Base-by-base conservation (phyloP, 2,888 invertebrate genomes). In the Anorthoa munda region DNA sequence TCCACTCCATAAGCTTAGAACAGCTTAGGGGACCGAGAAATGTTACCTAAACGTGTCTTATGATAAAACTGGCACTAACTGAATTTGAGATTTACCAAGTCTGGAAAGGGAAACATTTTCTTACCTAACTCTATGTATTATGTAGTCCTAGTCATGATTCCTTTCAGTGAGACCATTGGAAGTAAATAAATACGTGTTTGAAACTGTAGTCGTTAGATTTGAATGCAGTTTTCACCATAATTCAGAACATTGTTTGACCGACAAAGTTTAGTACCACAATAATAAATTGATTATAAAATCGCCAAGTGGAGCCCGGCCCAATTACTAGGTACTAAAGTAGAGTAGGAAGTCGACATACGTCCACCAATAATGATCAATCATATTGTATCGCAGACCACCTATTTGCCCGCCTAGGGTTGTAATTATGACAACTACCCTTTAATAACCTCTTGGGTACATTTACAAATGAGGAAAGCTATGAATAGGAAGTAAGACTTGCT, bases 1-100 rank as follows among this genome's bases (percentile, higher is more conserved):
- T 53, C 77, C 51, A 66, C 50, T 76, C 59, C 72, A 77, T 75
- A 58, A 72, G 82, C 71, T 79, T 59, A 53, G 53, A 51, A 58
- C 31, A 61, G 76, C 70, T 79, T 59, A 70, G 31, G 50, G 58
- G 17, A 72, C 45, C 3, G 31, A 59, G 39, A 69, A 71, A 79
- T 53, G 55, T 61, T 61, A 26, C 61, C 56, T 59, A 68, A 56
- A 63, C 26, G 55, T 76, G 31, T 79, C 55, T 59, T 83, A 79
- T 72, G 66, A 64, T 69, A 67, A 72, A 59, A n/a, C 17, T 55
- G 21, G 26, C 48, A 59, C 65, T 53, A 59, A 60, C 58, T 66
- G 77, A n/a, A 26, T 26, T 48, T 45, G 13, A 48, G 21, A 65
- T 66, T 66, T 72, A 63, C 12, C 3, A 51, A 51, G 45, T 17